Evolutionary conservation across 2,113 vertebrate species (phyloP), one percentile per base, ranked within the genome.

Genomic region (Colossoma macropomum): DNA sequence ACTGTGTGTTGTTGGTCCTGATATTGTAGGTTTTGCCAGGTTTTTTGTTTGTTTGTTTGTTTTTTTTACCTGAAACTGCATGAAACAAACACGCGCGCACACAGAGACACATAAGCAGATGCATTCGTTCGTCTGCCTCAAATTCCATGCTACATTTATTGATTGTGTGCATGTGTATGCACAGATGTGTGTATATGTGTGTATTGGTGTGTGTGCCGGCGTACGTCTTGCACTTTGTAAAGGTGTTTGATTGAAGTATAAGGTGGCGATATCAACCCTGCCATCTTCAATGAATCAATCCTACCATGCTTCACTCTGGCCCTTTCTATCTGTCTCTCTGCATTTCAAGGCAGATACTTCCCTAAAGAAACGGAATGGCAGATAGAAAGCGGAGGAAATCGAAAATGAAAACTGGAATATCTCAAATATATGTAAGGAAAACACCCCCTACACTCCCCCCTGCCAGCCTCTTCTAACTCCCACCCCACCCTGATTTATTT

Each of bases 241-340:
- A 85, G 69, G 45, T 83, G 83, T 75, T 62, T 87, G 87, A 91
- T 90, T 88, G 82, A 89, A 87, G 77, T 85, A 73, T 74, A 82
- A 88, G 86, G 73, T 62, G 3, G 38, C 38, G 77, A 65, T 80
- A 87, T 82, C 76, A 86, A 73, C 50, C 70, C 75, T 27, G 82
- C 82, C 85, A 84, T 74, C 75, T 59, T 85, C 48, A 84, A 83
- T 88, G 80, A 91, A 86, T 90, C 86, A 88, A 79, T 85, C 84
- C 75, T 30, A 48, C 56, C 62, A 65, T 52, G 75, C 54, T 50
- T 45, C 62, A 73, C 63, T 38, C 66, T 15, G 50, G 72, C 32
- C 50, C 69, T 34, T 28, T 79, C 75, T 60, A 4, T 11, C 17
- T 0, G 11, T n/a, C 63, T 69, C 71, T 71, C 77, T 54, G 75